phyloP scores from a whole-genome alignment of 2,797 vertebrate species.

The Tympanoctomys barrerae region DNA sequence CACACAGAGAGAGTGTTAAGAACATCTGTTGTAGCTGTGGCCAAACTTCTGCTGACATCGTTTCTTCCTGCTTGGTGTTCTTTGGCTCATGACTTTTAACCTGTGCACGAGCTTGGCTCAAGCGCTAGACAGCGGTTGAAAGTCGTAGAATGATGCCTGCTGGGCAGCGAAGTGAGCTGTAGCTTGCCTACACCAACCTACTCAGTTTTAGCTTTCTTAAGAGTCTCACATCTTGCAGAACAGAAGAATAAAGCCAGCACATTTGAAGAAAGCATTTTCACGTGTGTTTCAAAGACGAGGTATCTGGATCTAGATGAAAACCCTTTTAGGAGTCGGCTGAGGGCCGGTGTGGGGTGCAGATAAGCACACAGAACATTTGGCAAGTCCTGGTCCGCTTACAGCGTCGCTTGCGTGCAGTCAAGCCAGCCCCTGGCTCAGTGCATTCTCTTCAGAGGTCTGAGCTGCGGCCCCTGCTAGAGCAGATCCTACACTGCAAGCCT shows the following conservation, averaged over 20 bases:
- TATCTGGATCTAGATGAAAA: neutral
- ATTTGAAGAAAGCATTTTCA: slow-evolving; percentile 51
- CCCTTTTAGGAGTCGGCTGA: neutral
- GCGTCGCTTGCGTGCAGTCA: neutral
- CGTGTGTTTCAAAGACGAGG: slow-evolving; percentile 23
- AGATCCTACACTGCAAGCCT: neutral
- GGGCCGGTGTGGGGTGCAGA: neutral
- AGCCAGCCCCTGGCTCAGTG: slow-evolving; percentile 7
- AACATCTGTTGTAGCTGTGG: slow-evolving; percentile 8
- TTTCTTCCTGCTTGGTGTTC: slow-evolving; percentile 38
- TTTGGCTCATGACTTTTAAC: neutral
- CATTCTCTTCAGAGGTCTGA: neutral
- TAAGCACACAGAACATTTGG: neutral
- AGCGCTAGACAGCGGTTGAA: neutral
- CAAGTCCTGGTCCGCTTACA: neutral
- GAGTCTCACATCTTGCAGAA: slow-evolving; percentile 19
- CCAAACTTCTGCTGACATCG: neutral
- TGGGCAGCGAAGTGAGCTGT: neutral
- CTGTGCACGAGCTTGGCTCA: neutral
- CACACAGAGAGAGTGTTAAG: neutral
- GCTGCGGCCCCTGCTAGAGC: neutral
- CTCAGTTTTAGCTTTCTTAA: neutral
- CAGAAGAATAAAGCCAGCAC: neutral
- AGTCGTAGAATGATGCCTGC: neutral
- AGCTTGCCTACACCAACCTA: too few relatives aligned